These are phyloP conservation scores for Myrmecobius fasciatus DNA, from an alignment of 2,113 vertebrate genomes.

Conservation along the genomic window DNA sequence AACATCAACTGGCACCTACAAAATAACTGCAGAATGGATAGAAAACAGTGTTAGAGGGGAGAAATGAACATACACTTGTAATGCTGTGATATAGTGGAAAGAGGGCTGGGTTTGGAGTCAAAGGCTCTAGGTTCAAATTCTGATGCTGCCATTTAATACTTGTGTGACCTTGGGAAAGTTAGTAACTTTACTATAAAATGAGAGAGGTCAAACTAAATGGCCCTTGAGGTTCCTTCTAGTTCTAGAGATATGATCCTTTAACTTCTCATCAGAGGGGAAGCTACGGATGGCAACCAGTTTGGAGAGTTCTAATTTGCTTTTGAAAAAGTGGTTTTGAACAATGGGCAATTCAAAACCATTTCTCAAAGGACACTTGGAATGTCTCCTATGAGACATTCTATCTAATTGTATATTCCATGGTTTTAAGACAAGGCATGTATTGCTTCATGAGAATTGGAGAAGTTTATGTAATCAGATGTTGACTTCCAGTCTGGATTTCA, in stretches of 20 bases:
- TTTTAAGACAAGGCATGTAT: conserved; percentile 39
- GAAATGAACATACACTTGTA: neutral
- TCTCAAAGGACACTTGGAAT: conserved; percentile 2
- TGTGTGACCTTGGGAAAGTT: neutral
- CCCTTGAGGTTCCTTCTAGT: neutral
- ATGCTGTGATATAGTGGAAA: neutral
- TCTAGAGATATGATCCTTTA: neutral
- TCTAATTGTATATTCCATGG: conserved; percentile 33
- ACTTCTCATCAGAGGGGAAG: conserved; percentile 33
- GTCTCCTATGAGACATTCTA: conserved; percentile 28
- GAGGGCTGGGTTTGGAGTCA: neutral
- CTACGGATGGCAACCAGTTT: neutral
- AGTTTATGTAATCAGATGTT: conserved; percentile 23
- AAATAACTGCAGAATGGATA: neutral
- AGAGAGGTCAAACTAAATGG: neutral
- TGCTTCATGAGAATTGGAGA: conserved; percentile 24
- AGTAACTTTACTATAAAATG: neutral
- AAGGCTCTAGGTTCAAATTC: neutral
- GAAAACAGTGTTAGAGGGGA: neutral
- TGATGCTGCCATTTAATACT: neutral
- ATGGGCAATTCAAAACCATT: conserved; percentile 41
- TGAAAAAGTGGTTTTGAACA: conserved; percentile 40
- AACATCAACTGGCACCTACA: neutral
- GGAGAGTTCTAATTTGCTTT: conserved; percentile 23
- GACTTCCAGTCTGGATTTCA: conserved; percentile 34